Evolutionary conservation across 2,888 invertebrate genomes (phyloP).

Genomic region (Meghimatium bilineatum): DNA sequence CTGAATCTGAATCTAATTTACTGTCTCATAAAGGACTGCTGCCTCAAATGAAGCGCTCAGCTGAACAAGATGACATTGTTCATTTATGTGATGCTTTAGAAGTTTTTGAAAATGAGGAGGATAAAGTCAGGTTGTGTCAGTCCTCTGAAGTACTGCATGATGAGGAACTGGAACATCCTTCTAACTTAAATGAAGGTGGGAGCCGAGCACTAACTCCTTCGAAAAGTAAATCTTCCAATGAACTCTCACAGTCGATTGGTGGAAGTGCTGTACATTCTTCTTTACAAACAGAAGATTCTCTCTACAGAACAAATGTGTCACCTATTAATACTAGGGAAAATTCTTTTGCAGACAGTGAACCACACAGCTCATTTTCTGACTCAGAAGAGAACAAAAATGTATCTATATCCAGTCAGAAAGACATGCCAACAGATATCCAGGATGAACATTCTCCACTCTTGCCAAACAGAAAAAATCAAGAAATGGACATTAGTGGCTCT

Average conservation of each 20-base stretch:
- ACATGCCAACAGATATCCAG: neutral
- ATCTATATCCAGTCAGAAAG: neutral
- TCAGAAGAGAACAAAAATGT: neutral
- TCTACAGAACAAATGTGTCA: constrained; percentile 13
- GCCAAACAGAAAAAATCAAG: constrained; percentile 11
- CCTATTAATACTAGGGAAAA: neutral
- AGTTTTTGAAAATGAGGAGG: constrained; percentile 58
- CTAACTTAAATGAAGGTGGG: constrained; percentile 2
- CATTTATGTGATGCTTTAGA: constrained; percentile 61
- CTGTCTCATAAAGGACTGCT: constrained; percentile 53
- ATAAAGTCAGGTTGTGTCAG: constrained; percentile 40
- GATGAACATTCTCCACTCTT: constrained; percentile 7
- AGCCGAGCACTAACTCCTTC: neutral
- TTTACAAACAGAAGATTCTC: neutral
- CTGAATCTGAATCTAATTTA: constrained; percentile 61
- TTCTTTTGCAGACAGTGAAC: neutral
- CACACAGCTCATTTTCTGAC: neutral
- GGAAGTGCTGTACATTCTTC: constrained; percentile 28
- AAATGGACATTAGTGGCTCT: neutral
- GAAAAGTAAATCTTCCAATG: constrained; percentile 25
- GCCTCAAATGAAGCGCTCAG: constrained; percentile 63
- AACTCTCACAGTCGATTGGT: constrained; percentile 28
- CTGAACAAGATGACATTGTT: constrained; percentile 66
- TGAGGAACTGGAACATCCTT: constrained; percentile 17
- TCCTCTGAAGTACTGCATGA: constrained; percentile 20